Evolutionary conservation across 2,888 invertebrate species (phyloP).

Genomic region (Agrochola macilenta): DNA sequence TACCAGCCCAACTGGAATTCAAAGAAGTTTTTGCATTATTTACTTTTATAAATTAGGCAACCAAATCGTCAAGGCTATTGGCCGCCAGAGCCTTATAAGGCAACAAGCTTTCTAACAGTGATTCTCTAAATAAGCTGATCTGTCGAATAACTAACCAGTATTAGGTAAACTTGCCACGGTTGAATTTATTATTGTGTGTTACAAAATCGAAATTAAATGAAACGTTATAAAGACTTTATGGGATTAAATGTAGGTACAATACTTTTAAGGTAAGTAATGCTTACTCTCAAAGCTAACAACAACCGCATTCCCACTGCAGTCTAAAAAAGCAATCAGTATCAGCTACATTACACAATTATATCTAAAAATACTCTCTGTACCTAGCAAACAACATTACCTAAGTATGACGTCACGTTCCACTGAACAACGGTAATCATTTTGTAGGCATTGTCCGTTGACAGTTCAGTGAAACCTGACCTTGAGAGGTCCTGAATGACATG

Average conservation of each 20-base stretch:
- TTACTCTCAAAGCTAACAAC: neutral
- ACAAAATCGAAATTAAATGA: neutral
- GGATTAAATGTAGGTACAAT: neutral
- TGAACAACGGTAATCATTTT: constrained; percentile 6
- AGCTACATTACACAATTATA: constrained; percentile 17
- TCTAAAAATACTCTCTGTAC: constrained; percentile 10
- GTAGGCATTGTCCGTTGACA: neutral
- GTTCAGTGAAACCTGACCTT: constrained; percentile 33
- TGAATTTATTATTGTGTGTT: neutral
- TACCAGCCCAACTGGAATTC: constrained; percentile 88
- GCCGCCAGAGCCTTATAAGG: neutral
- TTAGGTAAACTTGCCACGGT: neutral
- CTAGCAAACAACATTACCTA: constrained; percentile 15
- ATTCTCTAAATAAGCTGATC: neutral
- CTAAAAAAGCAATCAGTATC: constrained; percentile 18
- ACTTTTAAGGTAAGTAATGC: neutral
- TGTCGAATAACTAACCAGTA: neutral
- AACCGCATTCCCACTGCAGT: constrained; percentile 13
- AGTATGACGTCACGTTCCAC: constrained; percentile 3
- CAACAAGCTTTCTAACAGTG: neutral
- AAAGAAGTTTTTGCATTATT: constrained; percentile 4
- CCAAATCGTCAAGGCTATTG: constrained; percentile 1
- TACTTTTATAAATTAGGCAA: neutral
- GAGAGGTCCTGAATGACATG: constrained; percentile 16
- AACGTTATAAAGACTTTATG: neutral